Conservation (phyloP, 2,888 invertebrate genomes). For the Drosophila nr. medialis region DNA sequence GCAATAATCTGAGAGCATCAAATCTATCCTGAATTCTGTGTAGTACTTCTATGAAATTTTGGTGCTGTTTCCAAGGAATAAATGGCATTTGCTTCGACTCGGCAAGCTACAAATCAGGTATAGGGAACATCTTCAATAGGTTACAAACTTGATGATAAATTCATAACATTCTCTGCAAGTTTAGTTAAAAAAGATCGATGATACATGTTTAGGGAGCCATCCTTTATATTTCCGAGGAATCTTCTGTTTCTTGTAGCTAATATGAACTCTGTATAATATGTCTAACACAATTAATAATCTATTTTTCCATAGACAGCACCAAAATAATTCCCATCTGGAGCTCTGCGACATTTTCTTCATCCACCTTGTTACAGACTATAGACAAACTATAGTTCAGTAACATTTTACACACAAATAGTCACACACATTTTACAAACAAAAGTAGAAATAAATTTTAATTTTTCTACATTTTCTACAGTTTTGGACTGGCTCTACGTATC, state of each 20-base stretch:
- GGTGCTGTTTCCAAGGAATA: too few relatives aligned
- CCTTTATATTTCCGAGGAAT: neutral
- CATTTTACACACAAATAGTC: neutral
- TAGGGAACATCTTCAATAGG: neutral
- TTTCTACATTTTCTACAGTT: constrained; percentile 1
- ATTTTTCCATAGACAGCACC: neutral
- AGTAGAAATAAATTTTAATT: constrained; percentile 1
- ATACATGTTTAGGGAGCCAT: neutral
- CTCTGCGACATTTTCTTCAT: neutral
- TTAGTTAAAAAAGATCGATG: too few relatives aligned
- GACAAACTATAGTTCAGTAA: constrained; percentile 10
- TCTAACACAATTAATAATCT: neutral
- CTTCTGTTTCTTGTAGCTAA: neutral
- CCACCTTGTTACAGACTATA: neutral
- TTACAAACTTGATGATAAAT: neutral
- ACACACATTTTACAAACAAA: neutral
- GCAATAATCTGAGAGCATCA: too few relatives aligned
- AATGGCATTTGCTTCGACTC: neutral
- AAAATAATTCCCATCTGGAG: constrained; percentile 29
- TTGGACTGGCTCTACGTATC: neutral
- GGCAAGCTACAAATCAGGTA: neutral
- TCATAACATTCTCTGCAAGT: neutral
- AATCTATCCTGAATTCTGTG: neutral
- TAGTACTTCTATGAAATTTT: neutral
- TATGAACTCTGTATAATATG: neutral